phyloP scores from a whole-genome alignment of 2,888 invertebrate species.

The Macaria liturata region DNA sequence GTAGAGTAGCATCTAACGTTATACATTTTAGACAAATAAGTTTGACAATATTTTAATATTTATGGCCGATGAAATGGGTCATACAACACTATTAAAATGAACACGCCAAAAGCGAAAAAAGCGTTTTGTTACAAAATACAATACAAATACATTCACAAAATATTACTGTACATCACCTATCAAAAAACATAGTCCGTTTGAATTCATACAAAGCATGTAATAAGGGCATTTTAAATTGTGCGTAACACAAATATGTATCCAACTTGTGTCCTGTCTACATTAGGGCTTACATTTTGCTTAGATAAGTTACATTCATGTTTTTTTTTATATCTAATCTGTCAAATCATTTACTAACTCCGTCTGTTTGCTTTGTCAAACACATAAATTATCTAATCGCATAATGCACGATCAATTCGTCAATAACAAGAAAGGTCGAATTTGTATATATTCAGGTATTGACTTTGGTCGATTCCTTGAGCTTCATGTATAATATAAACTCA shows the following conservation, averaged over 20 bases:
- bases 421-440: too few relatives aligned
- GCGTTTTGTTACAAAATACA: slow-evolving; percentile 29
- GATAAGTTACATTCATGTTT: too few relatives aligned
- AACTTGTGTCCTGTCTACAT: not conserved
- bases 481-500: not conserved
- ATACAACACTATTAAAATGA: slow-evolving; percentile 28
- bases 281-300: too few relatives aligned
- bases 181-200: slow-evolving; percentile 26
- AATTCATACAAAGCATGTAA: slow-evolving; percentile 32
- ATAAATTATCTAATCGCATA: too few relatives aligned
- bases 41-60: slow-evolving; percentile 20
- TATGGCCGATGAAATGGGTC: slow-evolving; percentile 25
- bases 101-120: slow-evolving; percentile 40
- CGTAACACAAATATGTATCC: slow-evolving; percentile 56
- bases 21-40: not conserved
- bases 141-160: slow-evolving; percentile 33
- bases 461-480: too few relatives aligned
- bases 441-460: too few relatives aligned
- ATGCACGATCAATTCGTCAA: too few relatives aligned
- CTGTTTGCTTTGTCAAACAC: too few relatives aligned
- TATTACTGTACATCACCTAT: slow-evolving; percentile 40
- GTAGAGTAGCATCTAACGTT: too few relatives aligned
- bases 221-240: slow-evolving; percentile 60
- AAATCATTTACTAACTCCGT: too few relatives aligned
- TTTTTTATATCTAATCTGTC: too few relatives aligned